These are phyloP conservation scores for Odontophorus gujanensis DNA, from an alignment of 2,113 vertebrate genomes.

Conservation along the genomic window DNA sequence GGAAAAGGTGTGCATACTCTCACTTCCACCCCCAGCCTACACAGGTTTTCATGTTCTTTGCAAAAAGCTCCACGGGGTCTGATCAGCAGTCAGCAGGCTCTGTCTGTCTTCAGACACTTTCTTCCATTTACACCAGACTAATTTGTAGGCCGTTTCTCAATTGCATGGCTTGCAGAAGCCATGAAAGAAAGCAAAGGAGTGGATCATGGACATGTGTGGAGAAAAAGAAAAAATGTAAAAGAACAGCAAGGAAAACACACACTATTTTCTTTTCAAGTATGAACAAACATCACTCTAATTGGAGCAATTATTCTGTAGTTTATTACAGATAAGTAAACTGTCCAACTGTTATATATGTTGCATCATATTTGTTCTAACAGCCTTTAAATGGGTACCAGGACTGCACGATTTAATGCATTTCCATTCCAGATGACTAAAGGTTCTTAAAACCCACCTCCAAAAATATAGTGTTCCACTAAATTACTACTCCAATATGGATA, in stretches of 20 bases:
- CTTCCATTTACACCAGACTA: not conserved
- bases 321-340: constrained; percentile 37
- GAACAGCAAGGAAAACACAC: not conserved
- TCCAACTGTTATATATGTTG: not conserved
- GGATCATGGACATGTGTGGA: not conserved
- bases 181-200: not conserved
- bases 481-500: not conserved
- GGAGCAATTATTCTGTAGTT: constrained; percentile 18
- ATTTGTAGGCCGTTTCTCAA: not conserved
- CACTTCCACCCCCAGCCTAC: not conserved
- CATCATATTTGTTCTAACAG: not conserved
- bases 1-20: rapidly evolving
- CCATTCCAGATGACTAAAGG: constrained; percentile 29
- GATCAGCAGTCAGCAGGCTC: not conserved
- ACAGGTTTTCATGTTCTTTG: not conserved
- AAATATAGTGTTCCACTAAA: constrained; percentile 4
- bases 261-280: not conserved
- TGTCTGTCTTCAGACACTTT: not conserved
- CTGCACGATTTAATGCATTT: not conserved
- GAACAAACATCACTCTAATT: constrained; percentile 44
- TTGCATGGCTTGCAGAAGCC: not conserved
- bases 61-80: not conserved
- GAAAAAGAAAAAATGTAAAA: constrained; percentile 17
- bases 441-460: constrained; percentile 7
- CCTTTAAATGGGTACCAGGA: not conserved